A percentile compares a stretch with the other conserved stretches of the same genome.
phyloP scores from a whole-genome alignment of 2,113 vertebrate genomes.

The Alouatta palliata region DNA sequence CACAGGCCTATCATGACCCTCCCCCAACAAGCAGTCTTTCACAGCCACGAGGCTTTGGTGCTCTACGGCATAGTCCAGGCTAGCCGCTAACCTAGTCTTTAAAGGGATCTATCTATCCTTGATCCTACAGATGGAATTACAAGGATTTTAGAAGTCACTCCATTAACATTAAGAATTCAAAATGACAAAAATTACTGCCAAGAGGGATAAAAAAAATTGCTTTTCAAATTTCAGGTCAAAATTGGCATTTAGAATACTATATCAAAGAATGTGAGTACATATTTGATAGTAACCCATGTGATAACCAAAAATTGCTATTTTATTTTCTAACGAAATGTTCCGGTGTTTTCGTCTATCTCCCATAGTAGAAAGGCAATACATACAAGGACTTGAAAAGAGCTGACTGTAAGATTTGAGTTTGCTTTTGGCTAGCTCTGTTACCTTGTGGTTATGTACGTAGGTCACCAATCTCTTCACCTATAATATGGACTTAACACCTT shows the following conservation, averaged over 20 bases:
- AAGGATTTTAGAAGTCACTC: not conserved
- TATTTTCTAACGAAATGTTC: not conserved
- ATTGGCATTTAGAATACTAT: not conserved
- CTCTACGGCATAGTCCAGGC: not conserved
- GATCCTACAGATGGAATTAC: not conserved
- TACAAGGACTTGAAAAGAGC: not conserved
- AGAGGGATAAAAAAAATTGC: not conserved
- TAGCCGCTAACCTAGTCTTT: not conserved
- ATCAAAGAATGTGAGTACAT: not conserved
- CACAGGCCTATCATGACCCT: not conserved
- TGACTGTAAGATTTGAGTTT: not conserved
- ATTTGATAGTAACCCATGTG: not conserved
- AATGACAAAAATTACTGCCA: not conserved
- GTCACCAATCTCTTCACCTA: not conserved
- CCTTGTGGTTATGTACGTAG: not conserved
- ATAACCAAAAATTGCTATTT: not conserved
- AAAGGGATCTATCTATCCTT: not conserved
- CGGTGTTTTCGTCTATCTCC: not conserved
- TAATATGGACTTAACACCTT: not conserved
- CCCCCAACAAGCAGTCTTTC: not conserved
- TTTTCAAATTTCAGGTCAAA: not conserved
- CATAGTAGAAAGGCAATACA: not conserved
- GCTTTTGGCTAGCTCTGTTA: not conserved
- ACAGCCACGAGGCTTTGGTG: not conserved
- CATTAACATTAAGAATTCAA: not conserved